Evolutionary conservation across 2,888 invertebrate genomes (phyloP).

Genomic region (Bhutanitis thaidina): DNA sequence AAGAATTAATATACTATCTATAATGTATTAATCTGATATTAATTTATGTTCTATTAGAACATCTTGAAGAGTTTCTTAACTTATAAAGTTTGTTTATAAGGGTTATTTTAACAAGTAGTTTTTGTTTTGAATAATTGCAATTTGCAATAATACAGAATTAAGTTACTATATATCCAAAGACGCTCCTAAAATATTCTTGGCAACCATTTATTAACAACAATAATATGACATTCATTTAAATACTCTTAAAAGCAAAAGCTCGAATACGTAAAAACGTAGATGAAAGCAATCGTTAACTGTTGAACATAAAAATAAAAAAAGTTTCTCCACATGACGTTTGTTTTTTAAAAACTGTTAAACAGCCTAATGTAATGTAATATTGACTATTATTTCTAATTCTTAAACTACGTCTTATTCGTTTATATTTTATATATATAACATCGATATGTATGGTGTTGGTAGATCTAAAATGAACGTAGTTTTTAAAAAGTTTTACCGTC

Average conservation of each 20-base stretch:
- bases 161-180: no score
- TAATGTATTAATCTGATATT: no score
- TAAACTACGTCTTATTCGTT: slow-evolving; percentile 49
- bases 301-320: slow-evolving; percentile 18
- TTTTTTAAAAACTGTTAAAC: slow-evolving; percentile 60
- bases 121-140: no score
- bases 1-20: no score
- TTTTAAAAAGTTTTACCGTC: no score
- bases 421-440: slow-evolving; percentile 68
- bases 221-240: slow-evolving; percentile 40
- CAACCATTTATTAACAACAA: slow-evolving; percentile 50
- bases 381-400: slow-evolving; percentile 65
- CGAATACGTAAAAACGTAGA: slow-evolving; percentile 31
- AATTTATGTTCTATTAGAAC: no score
- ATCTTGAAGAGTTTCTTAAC: no score
- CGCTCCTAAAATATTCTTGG: slow-evolving; percentile 29
- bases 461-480: slow-evolving; percentile 62
- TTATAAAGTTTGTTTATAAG: no score
- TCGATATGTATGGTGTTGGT: slow-evolving; percentile 77
- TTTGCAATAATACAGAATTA: no score
- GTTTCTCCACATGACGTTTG: slow-evolving; percentile 12
- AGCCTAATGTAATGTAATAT: slow-evolving; percentile 66
- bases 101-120: no score
- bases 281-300: slow-evolving; percentile 14
- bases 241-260: slow-evolving; percentile 57